These are phyloP conservation scores for Cyaniris semiargus DNA, from an alignment of 2,888 invertebrate genomes.

Conservation along the genomic window DNA sequence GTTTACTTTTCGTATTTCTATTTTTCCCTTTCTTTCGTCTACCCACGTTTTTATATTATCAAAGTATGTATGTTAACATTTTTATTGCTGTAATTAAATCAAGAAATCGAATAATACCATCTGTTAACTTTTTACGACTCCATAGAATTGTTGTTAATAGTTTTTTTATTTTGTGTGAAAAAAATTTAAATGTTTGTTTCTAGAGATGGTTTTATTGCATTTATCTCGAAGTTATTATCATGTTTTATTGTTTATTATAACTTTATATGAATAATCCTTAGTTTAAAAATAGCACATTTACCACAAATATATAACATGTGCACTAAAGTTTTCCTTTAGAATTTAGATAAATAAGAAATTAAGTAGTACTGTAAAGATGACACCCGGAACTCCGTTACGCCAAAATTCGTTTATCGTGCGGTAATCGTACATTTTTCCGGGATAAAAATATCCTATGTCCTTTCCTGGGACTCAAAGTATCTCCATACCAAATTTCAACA, in stretches of 20 bases:
- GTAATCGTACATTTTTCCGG: no score
- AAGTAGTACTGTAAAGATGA: no score
- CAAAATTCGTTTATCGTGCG: no score
- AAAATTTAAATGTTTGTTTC: not conserved
- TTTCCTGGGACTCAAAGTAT: no score
- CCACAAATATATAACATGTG: not conserved
- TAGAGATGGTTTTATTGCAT: not conserved
- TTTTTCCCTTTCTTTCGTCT: not conserved
- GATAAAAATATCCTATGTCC: no score
- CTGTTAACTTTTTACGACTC: not conserved
- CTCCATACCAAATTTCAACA: no score
- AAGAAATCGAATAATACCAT: not conserved
- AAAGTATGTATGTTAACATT: not conserved
- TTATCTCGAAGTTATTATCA: slow-evolving; percentile 4
- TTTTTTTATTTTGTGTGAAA: not conserved
- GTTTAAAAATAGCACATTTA: not conserved
- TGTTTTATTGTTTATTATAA: not conserved
- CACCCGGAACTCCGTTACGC: no score
- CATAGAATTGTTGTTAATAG: not conserved
- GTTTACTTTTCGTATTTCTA: not conserved
- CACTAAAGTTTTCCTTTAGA: no score
- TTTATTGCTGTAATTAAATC: not conserved
- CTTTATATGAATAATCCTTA: not conserved
- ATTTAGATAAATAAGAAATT: no score
- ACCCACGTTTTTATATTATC: not conserved